Evolutionary conservation across 2,797 vertebrate genomes (phyloP), one percentile per base, ranked within the genome.

Genomic region (Cirrhinus molitorella): DNA sequence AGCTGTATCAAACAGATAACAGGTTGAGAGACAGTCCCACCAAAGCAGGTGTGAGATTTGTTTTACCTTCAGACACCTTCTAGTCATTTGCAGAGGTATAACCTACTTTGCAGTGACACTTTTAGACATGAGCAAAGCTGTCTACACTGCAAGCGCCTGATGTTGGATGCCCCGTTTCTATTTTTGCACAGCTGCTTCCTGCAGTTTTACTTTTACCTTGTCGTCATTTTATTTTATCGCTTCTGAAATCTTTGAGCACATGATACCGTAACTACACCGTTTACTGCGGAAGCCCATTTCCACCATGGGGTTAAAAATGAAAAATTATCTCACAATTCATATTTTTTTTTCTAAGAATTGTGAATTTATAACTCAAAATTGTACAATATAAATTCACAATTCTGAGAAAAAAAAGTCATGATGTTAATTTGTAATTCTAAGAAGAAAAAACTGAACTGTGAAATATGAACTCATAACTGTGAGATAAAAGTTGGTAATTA

Each of bases 41-140:
- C 57, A 73, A 72, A 71, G 57, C 75, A 84, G 66, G 16, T 40
- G 45, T 31, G 23, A 47, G 65, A 70, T 61, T 84, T 59, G 45
- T 79, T 66, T 66, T 43, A 59, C n/a, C 31, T 51, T 79, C 78
- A 53, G n/a, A 73, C 28, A 59, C 11, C 3, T 73, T 53, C 21
- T 11, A 7, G 31, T 79, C 19, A 40, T 57, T 45, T 67, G n/a
- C 79, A 57, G 79, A 28, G 37, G 23, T 23, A 21, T 71, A 61
- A 72, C 79, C 67, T 61, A 72, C 51, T 61, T 81, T 61, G 72
- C 68, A 61, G 6, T 16, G 53, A 23, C 79, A 81, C 37, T 45
- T 80, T 80, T 53, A 79, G 43, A 21, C 12, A 19, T 34, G 66
- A 67, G 31, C 63, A 37, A 37, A 67, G 37, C 63, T 10, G 59